These are phyloP conservation scores for Cyprinodon diabolis DNA, from an alignment of 2,797 vertebrate genomes.

Conservation along the genomic window DNA sequence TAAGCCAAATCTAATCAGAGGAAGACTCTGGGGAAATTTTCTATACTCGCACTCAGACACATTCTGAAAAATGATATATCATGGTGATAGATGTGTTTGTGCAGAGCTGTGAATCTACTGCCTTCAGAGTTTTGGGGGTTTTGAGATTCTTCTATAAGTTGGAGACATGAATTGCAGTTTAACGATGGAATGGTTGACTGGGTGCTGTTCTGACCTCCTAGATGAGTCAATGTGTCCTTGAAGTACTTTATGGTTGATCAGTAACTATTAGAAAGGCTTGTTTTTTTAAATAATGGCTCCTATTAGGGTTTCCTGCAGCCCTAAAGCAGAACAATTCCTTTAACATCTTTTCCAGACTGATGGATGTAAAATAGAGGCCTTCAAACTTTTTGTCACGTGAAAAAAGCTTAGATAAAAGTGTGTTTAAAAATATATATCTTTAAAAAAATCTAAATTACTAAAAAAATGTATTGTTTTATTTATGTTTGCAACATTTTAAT, in stretches of 20 bases:
- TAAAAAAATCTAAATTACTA: too few species aligned
- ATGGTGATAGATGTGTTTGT: not conserved
- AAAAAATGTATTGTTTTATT: too few species aligned
- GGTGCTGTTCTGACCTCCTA: not conserved
- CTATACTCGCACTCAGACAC: slow-evolving; percentile 31
- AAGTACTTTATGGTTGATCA: not conserved
- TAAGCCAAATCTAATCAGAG: slow-evolving; percentile 70
- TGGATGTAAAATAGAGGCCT: too few species aligned
- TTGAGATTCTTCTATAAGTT: not conserved
- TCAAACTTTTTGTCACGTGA: too few species aligned
- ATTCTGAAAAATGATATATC: slow-evolving; percentile 18
- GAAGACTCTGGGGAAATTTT: slow-evolving; percentile 61
- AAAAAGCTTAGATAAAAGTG: too few species aligned
- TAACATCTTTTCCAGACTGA: too few species aligned
- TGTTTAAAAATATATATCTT: too few species aligned
- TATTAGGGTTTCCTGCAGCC: not conserved
- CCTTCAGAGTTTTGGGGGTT: not conserved
- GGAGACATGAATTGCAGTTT: not conserved
- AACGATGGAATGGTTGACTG: not conserved
- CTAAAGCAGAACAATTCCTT: not conserved
- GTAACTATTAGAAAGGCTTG: not conserved
- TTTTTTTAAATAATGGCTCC: not conserved
- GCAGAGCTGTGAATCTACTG: not conserved
- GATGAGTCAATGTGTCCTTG: not conserved
- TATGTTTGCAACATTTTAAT: too few species aligned